Evolutionary conservation across 2,888 invertebrate species (phyloP).

Genomic region (Synanthedon vespiformis): DNA sequence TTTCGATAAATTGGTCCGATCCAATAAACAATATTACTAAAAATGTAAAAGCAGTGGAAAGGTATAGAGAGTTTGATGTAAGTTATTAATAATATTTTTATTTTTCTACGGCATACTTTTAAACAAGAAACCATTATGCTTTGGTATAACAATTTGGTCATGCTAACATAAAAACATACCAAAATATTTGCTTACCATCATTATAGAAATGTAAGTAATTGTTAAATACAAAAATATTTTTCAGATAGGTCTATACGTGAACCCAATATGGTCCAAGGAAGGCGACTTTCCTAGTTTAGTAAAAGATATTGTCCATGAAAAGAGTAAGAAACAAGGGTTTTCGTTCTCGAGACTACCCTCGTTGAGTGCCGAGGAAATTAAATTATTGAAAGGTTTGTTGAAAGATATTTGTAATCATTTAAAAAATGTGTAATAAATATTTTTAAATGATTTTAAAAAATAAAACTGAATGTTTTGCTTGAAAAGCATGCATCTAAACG

Average conservation of each 20-base stretch:
- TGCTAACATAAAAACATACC: too few relatives aligned
- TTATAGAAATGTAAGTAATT: constrained; percentile 30
- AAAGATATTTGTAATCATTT: not conserved
- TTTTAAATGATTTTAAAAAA: too few relatives aligned
- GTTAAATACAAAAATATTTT: constrained; percentile 5
- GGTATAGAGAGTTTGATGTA: constrained; percentile 40
- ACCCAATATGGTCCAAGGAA: constrained; percentile 54
- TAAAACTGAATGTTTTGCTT: too few relatives aligned
- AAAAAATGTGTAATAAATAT: not conserved
- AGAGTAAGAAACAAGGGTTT: constrained; percentile 44
- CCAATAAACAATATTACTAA: constrained; percentile 31
- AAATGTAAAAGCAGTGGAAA: constrained; percentile 37
- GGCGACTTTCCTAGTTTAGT: constrained; percentile 60
- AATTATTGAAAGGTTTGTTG: constrained; percentile 44
- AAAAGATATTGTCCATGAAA: constrained; percentile 27
- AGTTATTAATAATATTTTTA: constrained; percentile 9
- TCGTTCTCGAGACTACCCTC: constrained; percentile 29
- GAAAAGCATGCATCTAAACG: too few relatives aligned
- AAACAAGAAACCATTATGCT: not conserved
- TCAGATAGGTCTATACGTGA: constrained; percentile 49
- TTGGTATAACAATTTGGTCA: too few relatives aligned
- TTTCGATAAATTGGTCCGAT: constrained; percentile 43
- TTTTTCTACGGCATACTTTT: not conserved
- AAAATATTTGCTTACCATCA: too few relatives aligned
- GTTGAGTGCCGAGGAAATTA: constrained; percentile 30